phyloP scores from a whole-genome alignment of 1,140 invertebrate species.

The Chrysoperla carnea region DNA sequence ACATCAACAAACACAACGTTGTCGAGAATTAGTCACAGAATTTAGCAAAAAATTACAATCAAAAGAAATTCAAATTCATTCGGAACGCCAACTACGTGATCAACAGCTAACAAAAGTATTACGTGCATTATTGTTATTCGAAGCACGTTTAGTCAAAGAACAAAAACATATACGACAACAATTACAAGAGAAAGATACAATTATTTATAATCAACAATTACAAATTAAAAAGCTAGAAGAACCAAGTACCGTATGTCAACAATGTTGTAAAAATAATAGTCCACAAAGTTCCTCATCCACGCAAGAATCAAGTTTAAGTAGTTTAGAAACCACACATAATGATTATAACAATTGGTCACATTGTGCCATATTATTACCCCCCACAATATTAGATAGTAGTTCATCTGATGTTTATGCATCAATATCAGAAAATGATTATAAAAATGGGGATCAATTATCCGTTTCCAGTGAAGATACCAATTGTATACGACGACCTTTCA shows the following conservation, averaged over 20 bases:
- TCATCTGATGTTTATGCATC: slow-evolving; percentile 34
- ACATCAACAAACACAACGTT: slow-evolving; percentile 39
- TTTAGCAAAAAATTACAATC: slow-evolving; percentile 38
- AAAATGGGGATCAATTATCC: slow-evolving; percentile 20
- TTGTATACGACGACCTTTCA: not conserved
- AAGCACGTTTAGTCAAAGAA: slow-evolving; percentile 52
- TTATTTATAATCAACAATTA: slow-evolving; percentile 46
- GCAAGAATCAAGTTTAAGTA: slow-evolving; percentile 31
- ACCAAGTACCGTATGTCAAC: slow-evolving; percentile 20
- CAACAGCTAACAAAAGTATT: slow-evolving; percentile 47
- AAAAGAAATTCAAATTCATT: slow-evolving; percentile 34
- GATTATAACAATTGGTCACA: no score
- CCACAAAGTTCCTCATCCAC: slow-evolving; percentile 18
- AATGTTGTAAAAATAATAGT: slow-evolving; percentile 29
- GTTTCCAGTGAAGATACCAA: slow-evolving; percentile 17
- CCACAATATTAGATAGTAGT: slow-evolving; percentile 29
- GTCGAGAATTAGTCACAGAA: slow-evolving; percentile 34
- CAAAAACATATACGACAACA: slow-evolving; percentile 49
- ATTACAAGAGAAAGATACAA: slow-evolving; percentile 47
- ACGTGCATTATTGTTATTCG: slow-evolving; percentile 45
- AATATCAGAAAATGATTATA: slow-evolving; percentile 29
- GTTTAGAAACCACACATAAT: slow-evolving; percentile 25
- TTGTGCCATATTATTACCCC: no score
- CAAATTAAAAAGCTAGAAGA: slow-evolving; percentile 39
- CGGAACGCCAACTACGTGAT: slow-evolving; percentile 38